Evolutionary conservation across 2,797 vertebrate species (phyloP).

Genomic region (Bryconaethiops microstoma): DNA sequence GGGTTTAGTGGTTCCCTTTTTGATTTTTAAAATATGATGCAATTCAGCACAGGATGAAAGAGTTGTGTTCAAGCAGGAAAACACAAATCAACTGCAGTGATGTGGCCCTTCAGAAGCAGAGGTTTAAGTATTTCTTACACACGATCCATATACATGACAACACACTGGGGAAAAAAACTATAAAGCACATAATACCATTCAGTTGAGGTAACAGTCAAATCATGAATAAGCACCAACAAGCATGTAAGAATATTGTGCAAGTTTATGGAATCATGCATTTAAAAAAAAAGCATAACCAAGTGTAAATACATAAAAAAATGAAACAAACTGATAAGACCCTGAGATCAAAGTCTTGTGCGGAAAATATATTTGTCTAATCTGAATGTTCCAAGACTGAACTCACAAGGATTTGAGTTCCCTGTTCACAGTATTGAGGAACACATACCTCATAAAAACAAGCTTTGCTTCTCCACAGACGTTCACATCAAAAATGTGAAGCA

Average conservation of each 20-base stretch:
- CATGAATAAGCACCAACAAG: constrained; percentile 49
- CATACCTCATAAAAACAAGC: neutral
- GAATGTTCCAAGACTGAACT: neutral
- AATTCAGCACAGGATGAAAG: neutral
- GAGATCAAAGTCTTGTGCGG: constrained; percentile 28
- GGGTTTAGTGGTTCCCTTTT: neutral
- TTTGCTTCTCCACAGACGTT: no score
- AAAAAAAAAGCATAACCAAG: constrained; percentile 67
- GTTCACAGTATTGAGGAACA: neutral
- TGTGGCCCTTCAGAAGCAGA: neutral
- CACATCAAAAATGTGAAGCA: neutral
- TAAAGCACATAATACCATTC: constrained; percentile 34
- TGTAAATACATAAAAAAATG: constrained; percentile 69
- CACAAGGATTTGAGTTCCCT: neutral
- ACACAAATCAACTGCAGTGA: neutral
- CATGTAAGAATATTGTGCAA: constrained; percentile 29
- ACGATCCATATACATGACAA: constrained; percentile 19
- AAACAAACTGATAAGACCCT: constrained; percentile 60
- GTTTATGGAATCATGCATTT: constrained; percentile 45
- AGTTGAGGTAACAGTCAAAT: constrained; percentile 48
- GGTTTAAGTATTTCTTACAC: constrained; percentile 7
- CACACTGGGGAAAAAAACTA: constrained; percentile 19
- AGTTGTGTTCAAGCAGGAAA: neutral
- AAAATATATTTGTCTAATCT: neutral
- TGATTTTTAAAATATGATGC: neutral